Percentiles rank a stretch among this genome's conserved stretches.
Evolutionary conservation across 2,888 invertebrate species (phyloP).

Genomic region (Limnephilus auricula): DNA sequence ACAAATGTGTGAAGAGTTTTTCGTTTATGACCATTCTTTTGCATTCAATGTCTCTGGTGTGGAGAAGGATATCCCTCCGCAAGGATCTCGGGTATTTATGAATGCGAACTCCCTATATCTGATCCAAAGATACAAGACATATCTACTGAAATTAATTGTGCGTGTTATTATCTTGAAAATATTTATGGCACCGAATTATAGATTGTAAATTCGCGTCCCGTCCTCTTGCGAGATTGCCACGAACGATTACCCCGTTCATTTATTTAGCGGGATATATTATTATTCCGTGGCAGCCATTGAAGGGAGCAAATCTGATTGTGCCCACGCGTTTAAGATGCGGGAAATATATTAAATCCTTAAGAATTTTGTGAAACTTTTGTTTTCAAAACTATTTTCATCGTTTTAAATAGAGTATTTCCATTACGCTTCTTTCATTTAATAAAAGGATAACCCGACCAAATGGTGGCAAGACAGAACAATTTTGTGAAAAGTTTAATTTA

Average conservation of each 20-base stretch:
- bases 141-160: slow-evolving; percentile 65
- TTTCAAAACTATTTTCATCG: neutral
- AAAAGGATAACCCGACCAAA: too few relatives aligned
- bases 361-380: neutral
- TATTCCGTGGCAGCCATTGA: slow-evolving; percentile 18
- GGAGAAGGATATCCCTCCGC: slow-evolving; percentile 14
- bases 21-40: neutral
- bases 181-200: slow-evolving; percentile 65
- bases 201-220: slow-evolving; percentile 59
- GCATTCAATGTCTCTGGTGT: neutral
- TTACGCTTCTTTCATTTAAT: too few relatives aligned
- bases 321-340: neutral
- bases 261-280: slow-evolving; percentile 38
- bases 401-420: neutral
- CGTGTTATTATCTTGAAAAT: slow-evolving; percentile 62
- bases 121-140: slow-evolving; percentile 59
- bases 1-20: neutral
- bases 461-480: too few relatives aligned
- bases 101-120: slow-evolving; percentile 59
- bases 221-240: slow-evolving; percentile 45
- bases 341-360: neutral
- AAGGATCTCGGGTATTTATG: slow-evolving; percentile 51
- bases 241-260: slow-evolving; percentile 49
- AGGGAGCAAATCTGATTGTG: slow-evolving; percentile 39
- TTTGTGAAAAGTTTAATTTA: too few relatives aligned